Conservation (phyloP, 2,797 vertebrate species). For the Urosaurus nigricauda region DNA sequence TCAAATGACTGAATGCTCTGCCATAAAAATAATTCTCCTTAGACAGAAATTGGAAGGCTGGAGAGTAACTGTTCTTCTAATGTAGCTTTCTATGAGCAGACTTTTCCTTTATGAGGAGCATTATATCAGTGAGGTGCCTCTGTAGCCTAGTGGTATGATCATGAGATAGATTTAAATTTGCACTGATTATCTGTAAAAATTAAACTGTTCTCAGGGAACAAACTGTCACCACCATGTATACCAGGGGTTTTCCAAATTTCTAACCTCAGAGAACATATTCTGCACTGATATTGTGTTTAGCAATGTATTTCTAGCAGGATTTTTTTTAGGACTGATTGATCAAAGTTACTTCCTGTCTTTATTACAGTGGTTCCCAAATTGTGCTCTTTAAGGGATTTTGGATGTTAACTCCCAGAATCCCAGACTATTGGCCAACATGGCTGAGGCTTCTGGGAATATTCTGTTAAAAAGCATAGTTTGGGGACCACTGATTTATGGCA, state of each 20-base stretch:
- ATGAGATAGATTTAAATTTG: not conserved
- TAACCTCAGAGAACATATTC: not conserved
- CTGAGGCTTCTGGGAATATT: too few species aligned
- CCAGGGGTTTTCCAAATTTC: not conserved
- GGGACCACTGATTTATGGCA: not conserved
- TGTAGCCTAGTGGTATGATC: not conserved
- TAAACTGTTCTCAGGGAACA: not conserved
- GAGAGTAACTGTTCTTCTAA: not conserved
- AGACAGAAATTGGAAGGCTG: not conserved
- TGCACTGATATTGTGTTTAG: not conserved
- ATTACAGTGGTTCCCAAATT: not conserved
- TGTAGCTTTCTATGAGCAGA: not conserved
- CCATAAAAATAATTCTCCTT: not conserved
- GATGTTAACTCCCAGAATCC: not conserved
- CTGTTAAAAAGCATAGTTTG: too few species aligned
- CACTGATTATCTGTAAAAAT: not conserved
- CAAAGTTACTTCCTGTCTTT: not conserved
- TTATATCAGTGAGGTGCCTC: not conserved
- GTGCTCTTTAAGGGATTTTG: not conserved
- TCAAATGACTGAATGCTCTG: not conserved
- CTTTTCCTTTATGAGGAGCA: not conserved
- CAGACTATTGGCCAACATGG: too few species aligned
- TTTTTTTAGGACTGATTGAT: not conserved
- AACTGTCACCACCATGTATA: not conserved
- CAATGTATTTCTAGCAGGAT: not conserved